phyloP scores from a whole-genome alignment of 2,888 invertebrate genomes.

The Eulithis testata region DNA sequence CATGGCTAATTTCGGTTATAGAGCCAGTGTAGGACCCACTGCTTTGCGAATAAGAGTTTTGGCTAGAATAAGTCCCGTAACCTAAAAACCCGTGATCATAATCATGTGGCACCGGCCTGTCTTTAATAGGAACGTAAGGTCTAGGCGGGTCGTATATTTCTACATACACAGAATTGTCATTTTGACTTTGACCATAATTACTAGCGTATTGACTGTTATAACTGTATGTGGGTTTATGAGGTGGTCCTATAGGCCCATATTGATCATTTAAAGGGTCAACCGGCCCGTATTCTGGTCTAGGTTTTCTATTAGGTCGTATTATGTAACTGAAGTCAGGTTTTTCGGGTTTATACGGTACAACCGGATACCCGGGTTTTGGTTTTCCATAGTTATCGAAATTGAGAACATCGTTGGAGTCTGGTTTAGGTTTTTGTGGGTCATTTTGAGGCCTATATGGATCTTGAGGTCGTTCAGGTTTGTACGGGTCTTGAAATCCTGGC shows the following conservation, averaged over 20 bases:
- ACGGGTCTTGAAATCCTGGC: constrained; percentile 1
- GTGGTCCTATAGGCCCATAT: constrained; percentile 51
- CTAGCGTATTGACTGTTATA: constrained; percentile 69
- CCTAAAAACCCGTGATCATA: constrained; percentile 56
- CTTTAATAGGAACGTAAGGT: constrained; percentile 60
- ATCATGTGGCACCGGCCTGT: constrained; percentile 37
- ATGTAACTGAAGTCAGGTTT: constrained; percentile 70
- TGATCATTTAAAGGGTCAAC: constrained; percentile 20
- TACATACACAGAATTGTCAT: constrained; percentile 69
- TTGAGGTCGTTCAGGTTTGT: constrained; percentile 16
- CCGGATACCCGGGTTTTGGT: constrained; percentile 28
- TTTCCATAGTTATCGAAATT: constrained; percentile 60
- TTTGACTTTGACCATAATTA: constrained; percentile 60
- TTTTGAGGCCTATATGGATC: constrained; percentile 26
- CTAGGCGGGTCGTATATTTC: constrained; percentile 74
- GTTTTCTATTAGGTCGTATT: constrained; percentile 67
- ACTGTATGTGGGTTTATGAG: constrained; percentile 49
- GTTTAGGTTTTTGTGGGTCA: constrained; percentile 29
- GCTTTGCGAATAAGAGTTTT: constrained; percentile 55
- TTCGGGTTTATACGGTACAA: constrained; percentile 54
- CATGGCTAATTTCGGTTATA: constrained; percentile 48
- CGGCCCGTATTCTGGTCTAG: constrained; percentile 43
- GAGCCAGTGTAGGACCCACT: constrained; percentile 42
- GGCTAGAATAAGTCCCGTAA: constrained; percentile 58
- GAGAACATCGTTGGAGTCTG: constrained; percentile 53